Percentiles rank a stretch among this genome's conserved stretches.
These are phyloP conservation scores for Puffinus mauretanicus DNA, from an alignment of 2,113 vertebrate species.

Conservation along the genomic window DNA sequence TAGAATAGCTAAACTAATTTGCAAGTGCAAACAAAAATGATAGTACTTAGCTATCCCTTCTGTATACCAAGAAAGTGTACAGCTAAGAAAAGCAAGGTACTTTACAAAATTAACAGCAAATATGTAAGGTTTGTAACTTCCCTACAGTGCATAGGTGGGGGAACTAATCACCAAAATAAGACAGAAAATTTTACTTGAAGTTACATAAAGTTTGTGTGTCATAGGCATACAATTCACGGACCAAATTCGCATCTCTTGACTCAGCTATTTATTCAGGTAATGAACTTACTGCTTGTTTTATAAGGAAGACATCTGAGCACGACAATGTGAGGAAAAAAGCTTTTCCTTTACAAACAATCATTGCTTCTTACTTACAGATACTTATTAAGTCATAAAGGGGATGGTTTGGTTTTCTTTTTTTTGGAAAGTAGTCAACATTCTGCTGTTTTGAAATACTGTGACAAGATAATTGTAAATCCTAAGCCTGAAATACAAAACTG, in stretches of 20 bases:
- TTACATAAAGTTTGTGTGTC: not conserved
- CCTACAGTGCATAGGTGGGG: too few relatives aligned
- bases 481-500: constrained; percentile 13
- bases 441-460: not conserved
- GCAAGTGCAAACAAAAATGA: not conserved
- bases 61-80: not conserved
- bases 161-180: not conserved
- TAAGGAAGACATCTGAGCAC: not conserved
- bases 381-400: not conserved
- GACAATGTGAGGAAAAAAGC: not conserved
- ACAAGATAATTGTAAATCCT: constrained; percentile 34
- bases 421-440: not conserved
- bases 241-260: not conserved
- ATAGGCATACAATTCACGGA: not conserved
- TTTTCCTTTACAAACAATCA: not conserved
- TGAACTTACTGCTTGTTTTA: not conserved
- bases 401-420: not conserved
- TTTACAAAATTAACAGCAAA: not conserved
- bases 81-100: not conserved
- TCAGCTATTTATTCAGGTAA: not conserved
- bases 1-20: not conserved
- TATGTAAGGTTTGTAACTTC: not conserved
- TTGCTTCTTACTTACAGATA: not conserved
- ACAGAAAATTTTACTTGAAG: not conserved
- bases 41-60: not conserved